Conservation (phyloP, 2,113 vertebrate species). For the Glaucomys volans region DNA sequence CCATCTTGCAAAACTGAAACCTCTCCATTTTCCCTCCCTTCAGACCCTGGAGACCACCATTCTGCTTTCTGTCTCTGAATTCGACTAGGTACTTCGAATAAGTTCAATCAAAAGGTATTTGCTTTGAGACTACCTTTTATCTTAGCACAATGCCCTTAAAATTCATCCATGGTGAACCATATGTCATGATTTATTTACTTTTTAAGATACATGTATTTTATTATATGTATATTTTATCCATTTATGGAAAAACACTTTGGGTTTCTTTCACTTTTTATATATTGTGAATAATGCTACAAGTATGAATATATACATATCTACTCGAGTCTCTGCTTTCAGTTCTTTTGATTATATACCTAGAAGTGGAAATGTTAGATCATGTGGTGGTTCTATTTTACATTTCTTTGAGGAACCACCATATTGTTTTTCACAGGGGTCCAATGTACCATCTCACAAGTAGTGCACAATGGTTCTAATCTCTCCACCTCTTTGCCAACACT, state of each 20-base stretch:
- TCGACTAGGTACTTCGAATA: not conserved
- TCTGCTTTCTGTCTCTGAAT: not conserved
- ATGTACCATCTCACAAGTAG: not conserved
- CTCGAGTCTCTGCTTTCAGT: not conserved
- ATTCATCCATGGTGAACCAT: not conserved
- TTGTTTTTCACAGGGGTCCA: not conserved
- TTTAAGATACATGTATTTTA: not conserved
- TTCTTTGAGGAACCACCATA: not conserved
- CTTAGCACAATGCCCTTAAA: not conserved
- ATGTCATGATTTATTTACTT: not conserved
- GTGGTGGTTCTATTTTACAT: not conserved
- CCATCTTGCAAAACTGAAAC: not conserved
- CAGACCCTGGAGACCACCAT: not conserved
- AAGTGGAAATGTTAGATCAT: not conserved
- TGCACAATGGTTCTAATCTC: not conserved
- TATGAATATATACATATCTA: not conserved
- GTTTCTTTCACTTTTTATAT: conserved; percentile 20
- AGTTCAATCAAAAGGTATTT: not conserved
- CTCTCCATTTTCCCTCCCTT: not conserved
- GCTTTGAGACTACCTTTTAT: not conserved
- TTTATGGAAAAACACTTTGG: not conserved
- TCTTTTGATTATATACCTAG: not conserved
- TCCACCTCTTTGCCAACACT: not conserved
- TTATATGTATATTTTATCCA: not conserved
- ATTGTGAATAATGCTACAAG: not conserved